phyloP scores from a whole-genome alignment of 2,113 vertebrate species.

The Python bivittatus region DNA sequence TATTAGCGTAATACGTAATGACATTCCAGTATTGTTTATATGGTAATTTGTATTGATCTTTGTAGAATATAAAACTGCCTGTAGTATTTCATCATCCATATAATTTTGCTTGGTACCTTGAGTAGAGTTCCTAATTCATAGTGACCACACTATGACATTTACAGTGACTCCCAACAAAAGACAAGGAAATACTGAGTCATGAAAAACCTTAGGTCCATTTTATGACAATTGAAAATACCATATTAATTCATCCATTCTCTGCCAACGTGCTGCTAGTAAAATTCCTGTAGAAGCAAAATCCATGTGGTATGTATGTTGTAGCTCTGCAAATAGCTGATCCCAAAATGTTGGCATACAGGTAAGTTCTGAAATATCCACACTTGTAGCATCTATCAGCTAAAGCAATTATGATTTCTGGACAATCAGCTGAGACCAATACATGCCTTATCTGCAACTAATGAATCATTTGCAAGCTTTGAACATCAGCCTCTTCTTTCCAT shows the following conservation, averaged over 20 bases:
- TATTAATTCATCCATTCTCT: not conserved
- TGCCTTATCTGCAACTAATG: not conserved
- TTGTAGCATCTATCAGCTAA: constrained; percentile 10
- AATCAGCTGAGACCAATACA: not conserved
- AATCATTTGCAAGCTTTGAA: not conserved
- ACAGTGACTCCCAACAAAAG: not conserved
- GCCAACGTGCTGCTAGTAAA: accelerated
- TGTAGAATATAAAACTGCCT: not conserved
- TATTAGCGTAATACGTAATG: not conserved
- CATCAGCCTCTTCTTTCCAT: too few species aligned
- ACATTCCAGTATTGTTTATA: not conserved
- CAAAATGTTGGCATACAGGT: not conserved
- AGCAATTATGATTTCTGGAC: constrained; percentile 25
- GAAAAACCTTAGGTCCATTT: not conserved
- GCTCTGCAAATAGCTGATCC: not conserved
- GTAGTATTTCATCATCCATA: not conserved
- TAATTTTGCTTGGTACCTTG: not conserved
- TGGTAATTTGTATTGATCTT: not conserved
- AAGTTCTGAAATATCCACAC: constrained; percentile 10
- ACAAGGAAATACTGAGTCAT: not conserved
- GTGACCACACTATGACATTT: not conserved
- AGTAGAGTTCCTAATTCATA: not conserved
- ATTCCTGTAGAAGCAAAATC: not conserved
- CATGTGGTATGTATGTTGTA: not conserved
- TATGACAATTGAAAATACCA: not conserved